Evolutionary conservation across 2,888 invertebrate species (phyloP), one percentile per base, ranked within the genome.

Genomic region (Chaetoderma sp.): DNA sequence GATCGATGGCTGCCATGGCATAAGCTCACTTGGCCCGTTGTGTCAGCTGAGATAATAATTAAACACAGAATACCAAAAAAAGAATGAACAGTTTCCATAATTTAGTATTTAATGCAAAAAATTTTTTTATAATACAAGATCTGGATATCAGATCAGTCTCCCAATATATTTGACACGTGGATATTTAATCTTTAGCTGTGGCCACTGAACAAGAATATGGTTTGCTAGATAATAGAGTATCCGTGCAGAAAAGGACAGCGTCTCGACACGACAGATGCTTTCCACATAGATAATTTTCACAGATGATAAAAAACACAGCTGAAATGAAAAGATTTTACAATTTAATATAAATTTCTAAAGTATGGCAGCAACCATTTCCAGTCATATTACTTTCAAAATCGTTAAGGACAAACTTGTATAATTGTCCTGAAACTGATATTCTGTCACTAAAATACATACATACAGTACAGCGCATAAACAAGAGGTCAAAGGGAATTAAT

Each of bases 141-240:
- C 54, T 25, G 30, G 10, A 27, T 13, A 56, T 79, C 65, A 87
- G 21, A 88, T 83, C 47, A 95, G 86, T 80, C 92, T 89, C 8
- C 95, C 95, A 83, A 94, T 90, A 86, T 93, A 96, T 82, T 90
- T 90, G 42, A 92, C 89, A 82, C 92, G 89, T 58, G 90, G 90
- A 82, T 92, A 91, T 74, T 88, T 89, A 71, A 89, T 86, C 73
- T 89, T 90, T 65, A 98, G 88, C 69, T 91, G 89, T 54, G 93
- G 92, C 98, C 98, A 99, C 82, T 98, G 98, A 0, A 99, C 96
- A 67, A 98, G 88, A 85, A 97, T 89, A 73, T 93, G 88, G 88
- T 98, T 95, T 21, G 92, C 93, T 82, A 89, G 67, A 49, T 96
- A 88, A 81, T 93, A 91, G 58, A 98, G 88, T 73, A 99, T 92